Base-by-base conservation (phyloP, 2,888 invertebrate genomes). In the Rhagonycha fulva region DNA sequence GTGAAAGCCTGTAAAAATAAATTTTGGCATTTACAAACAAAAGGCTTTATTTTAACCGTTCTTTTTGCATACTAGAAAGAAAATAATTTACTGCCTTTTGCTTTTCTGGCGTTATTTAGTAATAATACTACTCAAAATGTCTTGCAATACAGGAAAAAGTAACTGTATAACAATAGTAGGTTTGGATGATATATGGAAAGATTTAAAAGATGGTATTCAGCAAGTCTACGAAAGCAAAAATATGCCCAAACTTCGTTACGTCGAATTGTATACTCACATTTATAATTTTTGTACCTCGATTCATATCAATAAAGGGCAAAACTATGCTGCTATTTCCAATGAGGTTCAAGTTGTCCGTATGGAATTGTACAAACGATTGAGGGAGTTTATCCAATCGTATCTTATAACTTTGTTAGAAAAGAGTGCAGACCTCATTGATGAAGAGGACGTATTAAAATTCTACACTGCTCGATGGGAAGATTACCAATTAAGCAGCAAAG, bases 271-370 rank as follows among this genome's bases (percentile, higher is more conserved):
- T 88, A 96, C 96, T 83, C 97, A 98, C 87, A 99, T 99, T 75
- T 99, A 99, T 88, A 96, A 99, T 89, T 99, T 99, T 86, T 99
- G 99, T 88, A 99, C 99, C 47, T 98, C 97, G 83, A 98, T 98
- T 32, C 96, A 96, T 82, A 80, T 76, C 32, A 74, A 74, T 19
- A 86, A 86, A 78, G 84, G 84, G 62, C 81, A 86, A 61, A 83
- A 82, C 70, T 80, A 83, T 14, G 77, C 83, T 14, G 84, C 82
- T 76, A 82, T 84, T 14, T 81, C 82, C 63, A 82, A 82, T 72
- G 99, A 98, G 62, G 99, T 99, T 24, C 99, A 99, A 87, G 91
- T 99, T 84, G 98, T 99, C 19, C 99, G 99, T 7, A 91, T 97
- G 82, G 99, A 99, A 88, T 89, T 99, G 19, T 99, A 99, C 90